A percentile compares a stretch with the other conserved stretches of the same genome.
phyloP scores from a whole-genome alignment of 92 coral and sea anemone genomes.

The Epizoanthus scotinus region DNA sequence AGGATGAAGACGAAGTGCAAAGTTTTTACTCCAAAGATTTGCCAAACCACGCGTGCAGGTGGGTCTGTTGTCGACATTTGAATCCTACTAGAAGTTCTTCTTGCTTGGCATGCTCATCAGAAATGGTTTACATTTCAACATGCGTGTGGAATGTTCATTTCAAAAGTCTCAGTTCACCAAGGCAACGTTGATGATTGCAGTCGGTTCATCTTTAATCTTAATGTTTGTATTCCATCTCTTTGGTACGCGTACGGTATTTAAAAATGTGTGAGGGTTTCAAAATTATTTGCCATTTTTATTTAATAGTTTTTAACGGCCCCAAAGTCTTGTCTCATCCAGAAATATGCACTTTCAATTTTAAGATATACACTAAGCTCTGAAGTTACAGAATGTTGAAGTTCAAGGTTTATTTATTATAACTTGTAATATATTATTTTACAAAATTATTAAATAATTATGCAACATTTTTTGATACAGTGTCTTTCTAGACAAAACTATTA shows the following conservation, averaged over 20 bases:
- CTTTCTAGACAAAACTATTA: not conserved
- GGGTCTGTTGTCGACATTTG: slow-evolving; percentile 41
- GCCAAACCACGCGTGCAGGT: slow-evolving; percentile 99
- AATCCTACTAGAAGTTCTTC: slow-evolving; percentile 24
- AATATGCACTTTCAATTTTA: not conserved
- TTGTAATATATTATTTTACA: not conserved
- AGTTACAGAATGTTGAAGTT: not conserved
- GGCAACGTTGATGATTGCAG: not conserved
- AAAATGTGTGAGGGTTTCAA: too few relatives aligned
- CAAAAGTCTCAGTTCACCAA: not conserved
- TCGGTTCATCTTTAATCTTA: too few relatives aligned
- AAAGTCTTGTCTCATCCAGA: not conserved
- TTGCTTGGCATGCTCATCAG: not conserved
- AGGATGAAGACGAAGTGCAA: slow-evolving; percentile 88
- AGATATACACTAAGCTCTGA: not conserved
- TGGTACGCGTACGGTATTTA: too few relatives aligned
- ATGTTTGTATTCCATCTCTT: too few relatives aligned
- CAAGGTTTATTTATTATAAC: not conserved
- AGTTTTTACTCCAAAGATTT: slow-evolving; percentile 95
- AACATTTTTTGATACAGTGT: not conserved
- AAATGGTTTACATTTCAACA: not conserved
- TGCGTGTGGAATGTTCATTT: not conserved
- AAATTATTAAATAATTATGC: not conserved
- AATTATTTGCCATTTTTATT: not conserved
- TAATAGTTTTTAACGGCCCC: not conserved